These are phyloP conservation scores for Drosophila phalerata DNA, from an alignment of 2,888 invertebrate genomes.

Conservation along the genomic window DNA sequence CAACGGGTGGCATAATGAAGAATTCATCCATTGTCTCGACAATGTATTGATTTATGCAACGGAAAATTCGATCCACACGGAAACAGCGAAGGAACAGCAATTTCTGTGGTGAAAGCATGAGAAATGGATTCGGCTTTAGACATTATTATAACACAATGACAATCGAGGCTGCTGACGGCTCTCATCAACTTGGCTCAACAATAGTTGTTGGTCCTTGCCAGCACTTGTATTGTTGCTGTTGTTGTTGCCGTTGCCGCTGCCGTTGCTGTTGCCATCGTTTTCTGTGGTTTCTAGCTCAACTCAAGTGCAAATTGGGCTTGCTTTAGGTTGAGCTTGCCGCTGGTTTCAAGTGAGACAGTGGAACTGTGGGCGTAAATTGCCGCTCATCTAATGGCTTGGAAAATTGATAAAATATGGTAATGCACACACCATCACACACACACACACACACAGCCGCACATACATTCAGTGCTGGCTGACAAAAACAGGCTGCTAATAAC, in stretches of 20 bases:
- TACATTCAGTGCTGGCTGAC: slow-evolving; percentile 63
- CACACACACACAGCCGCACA: slow-evolving; percentile 28
- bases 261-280: slow-evolving; percentile 42
- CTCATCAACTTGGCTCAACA: slow-evolving; percentile 43
- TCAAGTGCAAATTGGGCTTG: slow-evolving; percentile 82
- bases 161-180: slow-evolving; percentile 51
- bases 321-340: slow-evolving; percentile 65
- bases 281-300: slow-evolving; percentile 55
- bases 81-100: slow-evolving; percentile 95
- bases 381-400: slow-evolving; percentile 82
- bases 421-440: slow-evolving; percentile 70
- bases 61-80: slow-evolving; percentile 94
- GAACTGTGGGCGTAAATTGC: slow-evolving; percentile 70
- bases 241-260: too few species aligned
- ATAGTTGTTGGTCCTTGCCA: slow-evolving; percentile 47
- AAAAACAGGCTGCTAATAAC: slow-evolving; percentile 81
- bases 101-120: slow-evolving; percentile 85
- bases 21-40: slow-evolving; percentile 93
- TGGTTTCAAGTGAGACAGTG: slow-evolving; percentile 78
- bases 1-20: slow-evolving; percentile 94
- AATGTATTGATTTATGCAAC: slow-evolving; percentile 94
- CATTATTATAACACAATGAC: slow-evolving; percentile 55
- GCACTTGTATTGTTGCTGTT: slow-evolving; percentile 43
- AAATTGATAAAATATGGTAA: slow-evolving; percentile 84
- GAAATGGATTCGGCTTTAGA: slow-evolving; percentile 41